Conservation (phyloP, 2,888 invertebrate genomes). For the Synergus japonicus region DNA sequence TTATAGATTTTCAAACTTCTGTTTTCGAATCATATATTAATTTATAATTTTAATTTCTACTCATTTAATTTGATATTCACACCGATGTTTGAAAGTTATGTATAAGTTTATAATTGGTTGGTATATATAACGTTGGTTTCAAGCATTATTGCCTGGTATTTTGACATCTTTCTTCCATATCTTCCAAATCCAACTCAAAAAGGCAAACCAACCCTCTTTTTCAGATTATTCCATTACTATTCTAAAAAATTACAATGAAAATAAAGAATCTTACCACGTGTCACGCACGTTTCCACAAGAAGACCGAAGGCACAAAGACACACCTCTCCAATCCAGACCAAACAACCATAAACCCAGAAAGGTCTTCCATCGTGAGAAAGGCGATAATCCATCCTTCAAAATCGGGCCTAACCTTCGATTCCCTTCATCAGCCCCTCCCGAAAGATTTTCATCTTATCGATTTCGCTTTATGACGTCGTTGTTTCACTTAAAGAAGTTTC, state of each 20-base stretch:
- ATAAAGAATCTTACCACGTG: slow-evolving; percentile 19
- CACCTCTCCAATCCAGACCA: slow-evolving; percentile 25
- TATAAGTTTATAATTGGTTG: not conserved
- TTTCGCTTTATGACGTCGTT: slow-evolving; percentile 60
- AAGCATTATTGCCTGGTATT: not conserved
- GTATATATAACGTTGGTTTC: not conserved
- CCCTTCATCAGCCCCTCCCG: slow-evolving; percentile 39
- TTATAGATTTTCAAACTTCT: too few relatives aligned
- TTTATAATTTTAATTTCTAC: too few relatives aligned
- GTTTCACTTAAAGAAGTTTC: slow-evolving; percentile 46
- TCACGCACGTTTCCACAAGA: slow-evolving; percentile 18
- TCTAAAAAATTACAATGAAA: not conserved
- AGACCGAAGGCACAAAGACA: slow-evolving; percentile 18
- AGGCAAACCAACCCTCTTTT: not conserved
- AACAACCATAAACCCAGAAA: slow-evolving; percentile 18
- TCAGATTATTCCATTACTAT: not conserved
- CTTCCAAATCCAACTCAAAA: not conserved
- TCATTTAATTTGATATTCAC: too few relatives aligned
- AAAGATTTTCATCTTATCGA: slow-evolving; percentile 43
- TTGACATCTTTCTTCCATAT: not conserved
- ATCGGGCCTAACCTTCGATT: not conserved
- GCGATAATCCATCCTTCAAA: slow-evolving; percentile 8
- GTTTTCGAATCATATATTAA: not conserved
- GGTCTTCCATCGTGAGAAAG: not conserved
- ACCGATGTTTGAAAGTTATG: too few relatives aligned